Conservation (phyloP, 2,113 vertebrate genomes). For the Gobio gobio region DNA sequence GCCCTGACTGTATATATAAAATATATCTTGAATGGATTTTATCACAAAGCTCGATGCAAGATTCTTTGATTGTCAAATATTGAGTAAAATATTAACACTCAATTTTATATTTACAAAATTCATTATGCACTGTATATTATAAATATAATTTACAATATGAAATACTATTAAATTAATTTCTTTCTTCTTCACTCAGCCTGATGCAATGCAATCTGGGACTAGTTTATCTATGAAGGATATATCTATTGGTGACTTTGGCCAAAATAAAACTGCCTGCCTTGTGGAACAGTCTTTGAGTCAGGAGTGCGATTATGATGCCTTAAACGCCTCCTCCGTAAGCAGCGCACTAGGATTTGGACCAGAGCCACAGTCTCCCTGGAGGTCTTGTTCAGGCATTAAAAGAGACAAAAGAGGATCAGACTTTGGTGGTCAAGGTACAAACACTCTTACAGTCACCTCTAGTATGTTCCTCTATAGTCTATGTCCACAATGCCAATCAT, state of each 20-base stretch:
- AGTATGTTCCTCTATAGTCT: background rate
- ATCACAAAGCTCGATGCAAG: background rate
- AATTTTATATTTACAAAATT: background rate
- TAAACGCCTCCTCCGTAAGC: background rate
- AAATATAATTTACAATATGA: background rate
- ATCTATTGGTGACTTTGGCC: background rate
- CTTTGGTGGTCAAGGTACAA: background rate
- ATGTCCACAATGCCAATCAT: conserved; percentile 2
- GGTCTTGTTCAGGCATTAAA: conserved; percentile 38
- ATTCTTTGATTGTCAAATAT: background rate
- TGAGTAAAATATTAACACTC: background rate
- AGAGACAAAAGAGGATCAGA: conserved; percentile 18
- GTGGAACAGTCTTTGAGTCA: background rate
- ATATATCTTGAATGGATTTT: background rate
- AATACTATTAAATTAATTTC: background rate
- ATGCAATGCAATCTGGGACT: background rate
- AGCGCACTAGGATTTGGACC: conserved; percentile 16
- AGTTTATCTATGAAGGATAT: background rate
- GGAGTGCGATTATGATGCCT: background rate
- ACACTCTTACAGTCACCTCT: conserved; percentile 18
- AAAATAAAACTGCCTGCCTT: background rate
- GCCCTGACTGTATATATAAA: background rate
- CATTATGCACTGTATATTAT: background rate
- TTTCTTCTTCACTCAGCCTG: background rate
- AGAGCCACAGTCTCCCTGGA: conserved; percentile 27